Percentiles rank a stretch among this genome's conserved stretches.
These are phyloP conservation scores for Sturnira hondurensis DNA, from an alignment of 2,113 vertebrate species.

Conservation along the genomic window DNA sequence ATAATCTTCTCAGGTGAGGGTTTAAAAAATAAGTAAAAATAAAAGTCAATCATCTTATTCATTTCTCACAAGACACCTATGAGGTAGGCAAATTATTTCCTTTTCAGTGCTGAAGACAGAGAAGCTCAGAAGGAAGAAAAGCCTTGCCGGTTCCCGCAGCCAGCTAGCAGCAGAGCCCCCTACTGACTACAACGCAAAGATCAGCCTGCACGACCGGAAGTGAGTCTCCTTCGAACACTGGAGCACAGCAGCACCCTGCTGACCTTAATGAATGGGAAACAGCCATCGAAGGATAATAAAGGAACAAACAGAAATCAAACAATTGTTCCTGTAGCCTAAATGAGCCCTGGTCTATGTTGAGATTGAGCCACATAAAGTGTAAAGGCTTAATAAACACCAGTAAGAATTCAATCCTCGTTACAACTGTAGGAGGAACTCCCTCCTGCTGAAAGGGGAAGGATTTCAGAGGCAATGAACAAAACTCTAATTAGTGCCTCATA, in stretches of 20 bases:
- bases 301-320: constrained; percentile 23
- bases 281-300: not conserved
- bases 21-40: no score
- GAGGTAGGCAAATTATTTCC: not conserved
- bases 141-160: not conserved
- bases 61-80: not conserved
- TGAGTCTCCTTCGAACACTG: not conserved
- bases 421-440: not conserved
- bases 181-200: not conserved
- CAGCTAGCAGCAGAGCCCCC: not conserved
- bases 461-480: constrained; percentile 24
- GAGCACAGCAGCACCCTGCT: not conserved
- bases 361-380: not conserved
- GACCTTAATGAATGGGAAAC: not conserved
- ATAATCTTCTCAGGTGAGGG: no score
- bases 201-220: not conserved
- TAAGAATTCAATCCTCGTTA: not conserved
- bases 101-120: not conserved
- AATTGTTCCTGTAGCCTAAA: not conserved
- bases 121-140: not conserved
- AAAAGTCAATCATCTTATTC: not conserved
- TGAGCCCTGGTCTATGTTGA: not conserved
- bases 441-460: not conserved
- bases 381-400: constrained; percentile 12
- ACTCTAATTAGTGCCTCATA: constrained; percentile 27